Base-by-base conservation (phyloP, 2,888 invertebrate genomes). In the Trissoscelio sp. region DNA sequence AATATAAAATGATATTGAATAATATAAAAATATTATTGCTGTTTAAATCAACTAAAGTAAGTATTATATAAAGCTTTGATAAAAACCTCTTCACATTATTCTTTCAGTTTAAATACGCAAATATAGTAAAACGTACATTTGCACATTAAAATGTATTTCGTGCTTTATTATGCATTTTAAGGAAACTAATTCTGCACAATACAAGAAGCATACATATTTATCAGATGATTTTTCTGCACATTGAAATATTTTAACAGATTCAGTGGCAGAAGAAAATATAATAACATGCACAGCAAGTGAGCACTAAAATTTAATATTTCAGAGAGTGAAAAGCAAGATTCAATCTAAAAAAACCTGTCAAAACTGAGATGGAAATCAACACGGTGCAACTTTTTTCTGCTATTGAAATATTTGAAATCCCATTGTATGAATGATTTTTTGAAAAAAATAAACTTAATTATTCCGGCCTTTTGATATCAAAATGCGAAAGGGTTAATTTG, bases 401-500 rank as follows among this genome's bases (percentile, higher is more conserved):
- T 6, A 6, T 51, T 51, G 12, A 51, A 2, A 28, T 12, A 51
- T 28, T 51, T 5, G 9, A 28, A 28, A 51, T 24, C 11, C 3
- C 3, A 20, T 14, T 16, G 5, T 14, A 14, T 14, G 20, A 20
- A 12, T 24, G 24, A 24, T 57, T 57, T 34, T 28, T 11, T 12
- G 6, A 42, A 16, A 42, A 46, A 44, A 55, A 18, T 53, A 44
- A 55, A 67, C 31, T 24, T 48, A 14, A 67, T 67, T 67, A 55
- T 55, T 42, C 48, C 9, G 11, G 55, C 42, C 66, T 67, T 67
- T 67, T 42, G 18, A 67, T 28, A 55, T 55, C 28, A 55, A 55
- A 14, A 55, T 9, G 44, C 16, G 22, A 48, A 48, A 55, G 31
- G 39, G 22, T 39, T 58, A 70, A 58, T 70, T 70, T 58, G 28